Percentiles rank a stretch among this genome's conserved stretches.
Evolutionary conservation across 35 echinoderm and acorn worm species (phyloP).

Genomic region (Acanthaster planci): DNA sequence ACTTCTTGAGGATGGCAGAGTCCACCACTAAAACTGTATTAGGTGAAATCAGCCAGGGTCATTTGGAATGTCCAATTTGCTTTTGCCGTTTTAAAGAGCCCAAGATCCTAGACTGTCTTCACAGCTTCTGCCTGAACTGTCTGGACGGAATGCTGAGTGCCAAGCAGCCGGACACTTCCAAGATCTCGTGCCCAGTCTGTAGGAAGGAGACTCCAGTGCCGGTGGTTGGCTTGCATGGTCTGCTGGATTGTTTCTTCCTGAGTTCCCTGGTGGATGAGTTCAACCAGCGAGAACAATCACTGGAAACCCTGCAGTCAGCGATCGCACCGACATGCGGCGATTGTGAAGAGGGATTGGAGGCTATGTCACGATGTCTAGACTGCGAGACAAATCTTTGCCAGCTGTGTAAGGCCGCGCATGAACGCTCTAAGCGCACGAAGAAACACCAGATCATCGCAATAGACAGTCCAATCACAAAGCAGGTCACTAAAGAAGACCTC

Average conservation of each 20-base stretch:
- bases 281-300: neutral
- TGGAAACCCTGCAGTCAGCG: neutral
- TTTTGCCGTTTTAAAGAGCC: neutral
- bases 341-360: neutral
- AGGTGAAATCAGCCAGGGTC: neutral
- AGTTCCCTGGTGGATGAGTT: constrained; percentile 6
- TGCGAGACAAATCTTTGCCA: neutral
- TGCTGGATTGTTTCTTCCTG: constrained; percentile 1
- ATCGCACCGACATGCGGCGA: neutral
- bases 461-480: neutral
- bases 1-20: neutral
- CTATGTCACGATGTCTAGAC: neutral
- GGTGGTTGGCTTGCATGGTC: neutral
- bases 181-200: neutral
- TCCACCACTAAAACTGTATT: neutral
- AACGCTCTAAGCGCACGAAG: neutral
- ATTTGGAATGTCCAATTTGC: constrained; percentile 9
- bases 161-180: neutral
- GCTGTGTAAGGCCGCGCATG: neutral
- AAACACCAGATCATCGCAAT: neutral
- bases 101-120: constrained; percentile 15
- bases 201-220: neutral
- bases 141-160: neutral
- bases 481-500: neutral
- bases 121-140: constrained; percentile 5